phyloP scores from a whole-genome alignment of 64 coral and sea anemone genomes.

The Montipora cactus region DNA sequence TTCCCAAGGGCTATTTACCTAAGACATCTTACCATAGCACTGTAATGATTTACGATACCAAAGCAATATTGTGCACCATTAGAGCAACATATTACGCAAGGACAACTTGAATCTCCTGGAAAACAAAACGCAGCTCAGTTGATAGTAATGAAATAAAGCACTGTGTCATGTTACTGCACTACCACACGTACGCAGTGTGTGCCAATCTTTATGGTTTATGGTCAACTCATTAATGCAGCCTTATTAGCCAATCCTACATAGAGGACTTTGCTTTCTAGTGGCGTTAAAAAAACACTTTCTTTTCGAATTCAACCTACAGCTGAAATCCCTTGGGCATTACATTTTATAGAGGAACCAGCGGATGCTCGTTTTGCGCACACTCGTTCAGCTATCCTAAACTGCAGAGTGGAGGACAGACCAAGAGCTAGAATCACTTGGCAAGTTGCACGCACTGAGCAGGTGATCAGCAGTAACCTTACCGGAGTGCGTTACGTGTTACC shows the following conservation, averaged over 20 bases:
- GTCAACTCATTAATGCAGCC: neutral
- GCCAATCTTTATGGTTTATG: no score
- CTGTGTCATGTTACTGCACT: no score
- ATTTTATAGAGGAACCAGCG: conserved; percentile 83
- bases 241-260: neutral
- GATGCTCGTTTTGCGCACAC: conserved; percentile 92
- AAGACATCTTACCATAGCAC: no score
- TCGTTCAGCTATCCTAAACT: conserved; percentile 79
- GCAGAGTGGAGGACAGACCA: conserved; percentile 72
- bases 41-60: no score
- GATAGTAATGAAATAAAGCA: no score
- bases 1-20: no score
- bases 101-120: no score
- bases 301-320: neutral
- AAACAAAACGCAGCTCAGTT: no score
- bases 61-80: no score
- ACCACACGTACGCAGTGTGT: no score
- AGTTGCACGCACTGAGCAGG: conserved; percentile 46
- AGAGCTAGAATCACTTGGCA: conserved; percentile 63
- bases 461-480: conserved; percentile 54
- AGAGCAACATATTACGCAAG: no score
- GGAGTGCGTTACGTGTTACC: conserved; percentile 79
- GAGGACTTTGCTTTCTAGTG: neutral
- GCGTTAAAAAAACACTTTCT: neutral
- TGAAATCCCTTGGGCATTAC: conserved; percentile 70